Percentiles rank a stretch among this genome's conserved stretches.
Evolutionary conservation across 2,797 vertebrate genomes (phyloP).

Genomic region (Spizella passerina): DNA sequence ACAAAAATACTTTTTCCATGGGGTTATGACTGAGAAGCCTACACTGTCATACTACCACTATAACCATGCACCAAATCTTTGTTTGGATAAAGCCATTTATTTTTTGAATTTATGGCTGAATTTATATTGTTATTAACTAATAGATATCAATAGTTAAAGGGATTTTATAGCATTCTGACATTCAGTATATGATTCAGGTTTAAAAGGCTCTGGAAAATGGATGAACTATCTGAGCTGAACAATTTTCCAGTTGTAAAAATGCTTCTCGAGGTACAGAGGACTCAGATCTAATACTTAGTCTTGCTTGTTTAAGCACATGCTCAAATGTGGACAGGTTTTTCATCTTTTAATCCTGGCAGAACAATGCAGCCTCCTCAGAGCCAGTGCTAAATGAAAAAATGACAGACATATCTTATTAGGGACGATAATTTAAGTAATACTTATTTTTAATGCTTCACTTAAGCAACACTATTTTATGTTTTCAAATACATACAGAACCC

Average conservation of each 20-base stretch:
- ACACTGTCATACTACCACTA: not conserved
- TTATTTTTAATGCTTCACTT: conserved; percentile 65
- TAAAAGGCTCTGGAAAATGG: conserved; percentile 70
- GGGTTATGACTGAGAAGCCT: not conserved
- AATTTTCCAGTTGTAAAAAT: conserved; percentile 74
- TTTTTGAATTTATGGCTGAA: conserved; percentile 15
- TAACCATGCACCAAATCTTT: not conserved
- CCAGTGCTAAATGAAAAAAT: conserved; percentile 34
- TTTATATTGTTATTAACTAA: conserved; percentile 60
- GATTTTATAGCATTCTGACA: conserved; percentile 63
- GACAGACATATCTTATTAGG: conserved; percentile 49
- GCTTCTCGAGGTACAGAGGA: conserved; percentile 46
- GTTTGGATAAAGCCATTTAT: conserved; percentile 56
- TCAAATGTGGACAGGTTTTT: conserved; percentile 47
- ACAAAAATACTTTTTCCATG: not conserved
- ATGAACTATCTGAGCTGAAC: conserved; percentile 67
- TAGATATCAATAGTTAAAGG: conserved; percentile 71
- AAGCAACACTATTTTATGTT: conserved; percentile 42
- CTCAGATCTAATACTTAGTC: conserved; percentile 69
- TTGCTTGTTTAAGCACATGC: conserved; percentile 72
- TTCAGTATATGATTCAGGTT: conserved; percentile 57
- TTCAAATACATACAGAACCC: not conserved
- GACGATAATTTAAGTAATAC: conserved; percentile 52
- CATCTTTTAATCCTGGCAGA: conserved; percentile 57
- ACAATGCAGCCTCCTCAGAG: conserved; percentile 23